Percentiles rank a stretch among this genome's conserved stretches.
Conservation (phyloP, 2,797 vertebrate genomes). For the Atherinosoma microstoma region DNA sequence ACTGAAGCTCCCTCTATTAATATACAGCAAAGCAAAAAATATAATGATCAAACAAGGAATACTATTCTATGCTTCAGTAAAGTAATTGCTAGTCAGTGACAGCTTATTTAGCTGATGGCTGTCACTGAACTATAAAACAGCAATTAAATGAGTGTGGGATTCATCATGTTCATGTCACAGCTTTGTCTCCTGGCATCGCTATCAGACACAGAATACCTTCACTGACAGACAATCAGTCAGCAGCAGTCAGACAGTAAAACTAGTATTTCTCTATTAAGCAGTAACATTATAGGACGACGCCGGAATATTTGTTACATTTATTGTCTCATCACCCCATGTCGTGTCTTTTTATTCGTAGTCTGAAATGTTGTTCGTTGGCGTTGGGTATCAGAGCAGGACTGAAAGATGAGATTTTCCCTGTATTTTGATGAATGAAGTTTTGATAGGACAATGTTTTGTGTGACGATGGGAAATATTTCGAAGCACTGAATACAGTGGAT, state of each 20-base stretch:
- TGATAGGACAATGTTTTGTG: constrained; percentile 11
- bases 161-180: constrained; percentile 61
- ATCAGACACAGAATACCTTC: constrained; percentile 58
- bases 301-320: constrained; percentile 33
- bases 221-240: constrained; percentile 59
- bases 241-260: constrained; percentile 38
- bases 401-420: constrained; percentile 10
- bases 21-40: not conserved
- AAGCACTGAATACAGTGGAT: constrained; percentile 7
- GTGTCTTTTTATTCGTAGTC: constrained; percentile 8
- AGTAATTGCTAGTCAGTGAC: constrained; percentile 67
- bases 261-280: constrained; percentile 50
- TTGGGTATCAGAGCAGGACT: not conserved
- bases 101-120: constrained; percentile 72
- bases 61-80: constrained; percentile 21
- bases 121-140: constrained; percentile 70
- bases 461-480: not conserved
- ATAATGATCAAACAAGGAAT: not conserved
- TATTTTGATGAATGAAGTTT: constrained; percentile 10
- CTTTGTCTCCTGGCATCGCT: constrained; percentile 64
- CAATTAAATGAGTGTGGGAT: constrained; percentile 72
- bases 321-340: constrained; percentile 14
- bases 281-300: constrained; percentile 12
- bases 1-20: not conserved
- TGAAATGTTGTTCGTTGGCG: not conserved